Evolutionary conservation across 1,140 invertebrate genomes (phyloP), one percentile per base, ranked within the genome.

Genomic region (Trichoplusia ni): DNA sequence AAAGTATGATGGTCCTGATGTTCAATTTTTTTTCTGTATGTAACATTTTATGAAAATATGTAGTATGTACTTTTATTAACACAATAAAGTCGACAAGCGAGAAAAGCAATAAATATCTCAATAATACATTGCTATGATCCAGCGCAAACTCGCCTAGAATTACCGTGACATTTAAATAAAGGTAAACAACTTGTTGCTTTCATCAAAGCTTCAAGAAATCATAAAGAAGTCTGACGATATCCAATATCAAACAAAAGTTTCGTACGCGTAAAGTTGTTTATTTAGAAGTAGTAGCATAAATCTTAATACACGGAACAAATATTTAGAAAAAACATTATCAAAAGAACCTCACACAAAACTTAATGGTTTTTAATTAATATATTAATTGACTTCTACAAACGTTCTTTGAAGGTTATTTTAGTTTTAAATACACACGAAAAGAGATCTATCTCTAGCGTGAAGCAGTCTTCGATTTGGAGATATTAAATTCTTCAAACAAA

Each of bases 221-320:
- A 0, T 14, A 1, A 7, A 37, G 5, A 14, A 16, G 4, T 14
- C 1, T 2, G 2, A 16, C 16, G 13, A 14, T 16, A 14, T 14
- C 35, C 13, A 37, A 37, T 4, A 16, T 14, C 5, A 2, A 27
- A 23, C 25, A 25, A 14, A 44, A 23, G 3, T 25, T 5, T 8
- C 13, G 16, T 9, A 6, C 8, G 11, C 23, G 18, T 9, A 47
- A n/a, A n/a, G n/a, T n/a, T n/a, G n/a, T n/a, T n/a, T n/a, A n/a
- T n/a, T 25, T 18, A 29, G 29, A 29, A 46, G 23, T 47, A 49
- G 44, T 27, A 47, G 23, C 44, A 47, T 46, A 27, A 23, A 42
- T 42, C 18, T 42, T 21, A 29, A 47, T 47, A 47, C 13, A 47
- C 44, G 44, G 23, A 47, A 29, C 44, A 38, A 29, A 47, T 27